Evolutionary conservation across 2,888 invertebrate genomes (phyloP).

Genomic region (Dynastes tityus): DNA sequence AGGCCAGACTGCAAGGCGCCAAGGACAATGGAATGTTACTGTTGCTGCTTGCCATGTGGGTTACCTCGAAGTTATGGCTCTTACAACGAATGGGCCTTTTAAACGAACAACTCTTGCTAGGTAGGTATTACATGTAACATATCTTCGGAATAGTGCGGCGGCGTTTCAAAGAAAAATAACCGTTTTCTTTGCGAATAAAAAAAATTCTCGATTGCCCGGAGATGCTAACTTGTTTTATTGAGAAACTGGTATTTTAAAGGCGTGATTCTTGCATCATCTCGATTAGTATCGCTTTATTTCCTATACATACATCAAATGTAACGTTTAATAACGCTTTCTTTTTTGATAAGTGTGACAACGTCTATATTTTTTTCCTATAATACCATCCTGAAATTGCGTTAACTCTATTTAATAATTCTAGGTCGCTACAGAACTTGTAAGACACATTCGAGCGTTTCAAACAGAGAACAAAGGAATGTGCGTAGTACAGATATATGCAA

Average conservation of each 20-base stretch:
- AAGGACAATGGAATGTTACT: conserved; percentile 42
- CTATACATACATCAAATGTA: not conserved
- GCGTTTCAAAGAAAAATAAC: conserved; percentile 8
- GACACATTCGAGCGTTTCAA: not conserved
- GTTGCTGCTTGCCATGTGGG: conserved; percentile 15
- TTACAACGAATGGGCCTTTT: conserved; percentile 13
- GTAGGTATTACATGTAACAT: not conserved
- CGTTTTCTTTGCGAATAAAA: not conserved
- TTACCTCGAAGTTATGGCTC: conserved; percentile 22
- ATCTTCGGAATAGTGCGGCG: not conserved
- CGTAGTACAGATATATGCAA: conserved; percentile 19
- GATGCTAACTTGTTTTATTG: conserved; percentile 8
- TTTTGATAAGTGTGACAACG: not conserved
- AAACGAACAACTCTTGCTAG: not conserved
- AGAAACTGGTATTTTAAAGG: conserved; percentile 18
- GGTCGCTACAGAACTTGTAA: not conserved
- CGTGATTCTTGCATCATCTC: not conserved
- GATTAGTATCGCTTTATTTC: conserved; percentile 3
- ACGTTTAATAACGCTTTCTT: not conserved
- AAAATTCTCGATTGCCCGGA: not conserved
- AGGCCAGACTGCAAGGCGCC: conserved; percentile 38
- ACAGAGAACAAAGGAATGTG: conserved; percentile 28
- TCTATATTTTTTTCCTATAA: not conserved
- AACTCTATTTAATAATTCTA: not conserved
- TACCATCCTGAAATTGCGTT: not conserved